Evolutionary conservation across 2,888 invertebrate species (phyloP), one percentile per base, ranked within the genome.

Genomic region (Hemistola chrysoprasaria): DNA sequence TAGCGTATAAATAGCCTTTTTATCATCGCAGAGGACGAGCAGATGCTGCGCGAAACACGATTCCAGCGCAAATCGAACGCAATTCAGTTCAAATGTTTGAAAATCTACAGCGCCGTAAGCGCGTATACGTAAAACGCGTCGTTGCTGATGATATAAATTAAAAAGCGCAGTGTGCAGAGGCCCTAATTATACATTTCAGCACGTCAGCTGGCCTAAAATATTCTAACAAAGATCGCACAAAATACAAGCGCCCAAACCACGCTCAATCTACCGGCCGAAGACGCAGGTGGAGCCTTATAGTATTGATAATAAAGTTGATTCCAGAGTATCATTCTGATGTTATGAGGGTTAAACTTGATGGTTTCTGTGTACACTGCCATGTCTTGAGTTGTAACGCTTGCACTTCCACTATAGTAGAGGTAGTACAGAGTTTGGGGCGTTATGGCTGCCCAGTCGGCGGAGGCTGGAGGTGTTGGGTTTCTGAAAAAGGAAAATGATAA

Each of bases 261-360:
- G 24, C 57, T 2, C 1, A 56, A 4, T 6, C 43, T 47, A 1
- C 40, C 44, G 23, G 66, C 64, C 0, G 62, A 66, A 2, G 61
- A 47, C 0, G 60, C 24, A 2, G 6, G 35, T 0, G 78, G 78
- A 26, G 64, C 43, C n/a, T 51, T 55, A 32, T 79, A 77, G 47
- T 71, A 65, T 1, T 47, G 51, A 1, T 40, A 11, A 39, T 75
- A 70, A 6, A 77, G 45, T 11, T 49, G 50, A 24, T 59, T 54
- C 79, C 79, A 79, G 50, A 75, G 67, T 0, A 43, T 41, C 57
- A 72, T 76, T 0, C 68, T 56, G 8, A 61, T 48, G 0, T 56
- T 35, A 21, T 79, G 76, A 0, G 82, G 82, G 47, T 71, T 63
- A 3, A 56, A 47, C 25, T 60, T 62, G 1, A 47, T 47, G n/a